Evolutionary conservation across 1,140 invertebrate species (phyloP), one percentile per base, ranked within the genome.

Genomic region (Neodiprion lecontei): DNA sequence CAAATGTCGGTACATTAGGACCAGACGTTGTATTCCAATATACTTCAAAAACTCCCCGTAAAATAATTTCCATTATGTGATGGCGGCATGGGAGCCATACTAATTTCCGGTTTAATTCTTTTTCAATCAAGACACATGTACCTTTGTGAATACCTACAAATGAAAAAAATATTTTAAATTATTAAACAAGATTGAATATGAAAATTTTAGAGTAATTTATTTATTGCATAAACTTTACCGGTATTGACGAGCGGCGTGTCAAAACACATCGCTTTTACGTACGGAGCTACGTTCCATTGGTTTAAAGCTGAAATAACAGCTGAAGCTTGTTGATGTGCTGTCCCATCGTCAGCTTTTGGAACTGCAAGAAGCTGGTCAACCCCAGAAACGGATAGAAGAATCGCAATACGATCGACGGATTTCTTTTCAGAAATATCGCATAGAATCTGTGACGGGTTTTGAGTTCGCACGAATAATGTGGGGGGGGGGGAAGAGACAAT

Each of bases 1-100:
- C 28, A 72, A 77, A 77, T 48, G 73, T 48, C 12, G 61, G 72
- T 48, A 73, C 69, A 71, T 74, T 73, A 12, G 75, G 75, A 17
- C 72, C 72, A 74, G 75, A 74, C 12, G 75, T 73, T 49, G 17
- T 48, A 67, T 47, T 47, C 67, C 67, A 76, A 61, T 10, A 23
- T 48, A 47, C 17, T 70, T 77, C 17, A n/a, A n/a, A n/a, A n/a
- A n/a, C n/a, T n/a, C n/a, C n/a, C n/a, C n/a, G n/a, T n/a, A n/a
- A n/a, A n/a, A 17, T 17, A 17, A 17, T n/a, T 74, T 76, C 72
- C 50, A 73, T 65, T 12, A 73, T 67, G n/a, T 74, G 72, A 67
- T 76, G 75, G 10, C 72, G 67, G 48, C 75, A 76, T 48, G 72
- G 40, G 9, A 76, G 66, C 53, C 50, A 74, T 14, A 76, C 47